Conservation (phyloP, 1,140 invertebrate species). For the Ceratitis capitata region DNA sequence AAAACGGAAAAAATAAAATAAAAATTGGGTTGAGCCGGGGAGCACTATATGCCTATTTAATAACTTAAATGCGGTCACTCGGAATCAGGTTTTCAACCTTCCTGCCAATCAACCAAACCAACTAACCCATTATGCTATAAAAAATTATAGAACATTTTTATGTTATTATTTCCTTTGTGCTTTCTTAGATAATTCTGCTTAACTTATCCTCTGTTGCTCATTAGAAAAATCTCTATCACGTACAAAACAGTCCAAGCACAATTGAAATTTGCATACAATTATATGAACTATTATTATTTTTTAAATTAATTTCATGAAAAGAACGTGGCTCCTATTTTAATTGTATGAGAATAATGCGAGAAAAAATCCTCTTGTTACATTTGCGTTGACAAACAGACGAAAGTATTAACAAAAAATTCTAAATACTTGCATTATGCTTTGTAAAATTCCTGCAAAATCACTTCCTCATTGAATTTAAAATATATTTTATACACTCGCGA, state of each 20-base stretch:
- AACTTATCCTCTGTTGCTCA: neutral
- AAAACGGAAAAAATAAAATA: too few relatives aligned
- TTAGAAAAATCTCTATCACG: slow-evolving; percentile 14
- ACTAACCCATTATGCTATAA: too few relatives aligned
- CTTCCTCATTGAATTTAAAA: neutral
- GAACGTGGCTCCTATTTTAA: neutral
- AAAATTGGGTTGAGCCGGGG: too few relatives aligned
- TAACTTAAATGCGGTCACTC: too few relatives aligned
- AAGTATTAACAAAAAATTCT: too few relatives aligned
- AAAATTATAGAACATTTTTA: too few relatives aligned
- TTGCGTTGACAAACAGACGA: neutral
- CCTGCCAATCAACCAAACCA: too few relatives aligned
- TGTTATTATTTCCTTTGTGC: neutral
- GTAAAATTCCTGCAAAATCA: neutral
- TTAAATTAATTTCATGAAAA: neutral
- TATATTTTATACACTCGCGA: neutral
- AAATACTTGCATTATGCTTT: neutral
- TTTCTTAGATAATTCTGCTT: neutral
- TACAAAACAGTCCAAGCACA: neutral
- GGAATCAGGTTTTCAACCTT: too few relatives aligned
- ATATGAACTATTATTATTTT: neutral
- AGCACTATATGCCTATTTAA: too few relatives aligned
- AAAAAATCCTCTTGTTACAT: neutral
- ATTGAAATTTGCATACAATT: neutral
- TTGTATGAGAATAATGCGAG: neutral